phyloP scores from a whole-genome alignment of 2,888 invertebrate genomes.

The Spodoptera picta region DNA sequence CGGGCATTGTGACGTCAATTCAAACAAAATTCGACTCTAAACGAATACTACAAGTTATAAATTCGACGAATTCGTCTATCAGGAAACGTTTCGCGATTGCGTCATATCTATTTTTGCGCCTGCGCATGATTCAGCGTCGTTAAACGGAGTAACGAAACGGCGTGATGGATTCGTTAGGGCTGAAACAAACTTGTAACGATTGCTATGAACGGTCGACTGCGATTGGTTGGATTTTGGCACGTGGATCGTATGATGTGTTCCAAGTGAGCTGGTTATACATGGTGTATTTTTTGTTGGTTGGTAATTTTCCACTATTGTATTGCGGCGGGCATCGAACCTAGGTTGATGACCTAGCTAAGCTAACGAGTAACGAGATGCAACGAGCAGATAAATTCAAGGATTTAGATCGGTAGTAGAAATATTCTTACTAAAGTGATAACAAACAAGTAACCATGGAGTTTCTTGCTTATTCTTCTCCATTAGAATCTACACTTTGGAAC shows the following conservation, averaged over 20 bases:
- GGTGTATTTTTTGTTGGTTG: too few species aligned
- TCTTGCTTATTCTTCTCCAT: too few species aligned
- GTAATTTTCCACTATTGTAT: too few species aligned
- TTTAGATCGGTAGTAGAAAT: too few species aligned
- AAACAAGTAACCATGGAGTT: too few species aligned
- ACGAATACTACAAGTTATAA: slow-evolving; percentile 14
- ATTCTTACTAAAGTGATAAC: too few species aligned
- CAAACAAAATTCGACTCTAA: slow-evolving; percentile 34
- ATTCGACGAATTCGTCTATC: slow-evolving; percentile 29
- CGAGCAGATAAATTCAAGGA: too few species aligned
- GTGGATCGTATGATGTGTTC: slow-evolving; percentile 4
- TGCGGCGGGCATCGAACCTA: too few species aligned
- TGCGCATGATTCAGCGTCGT: slow-evolving; percentile 56
- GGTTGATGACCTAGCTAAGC: too few species aligned
- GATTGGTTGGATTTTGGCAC: slow-evolving; percentile 13
- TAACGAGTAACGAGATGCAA: too few species aligned
- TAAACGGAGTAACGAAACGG: slow-evolving; percentile 59
- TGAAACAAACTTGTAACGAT: slow-evolving; percentile 11
- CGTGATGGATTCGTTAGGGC: slow-evolving; percentile 47
- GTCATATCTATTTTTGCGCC: slow-evolving; percentile 45
- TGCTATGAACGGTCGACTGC: neutral
- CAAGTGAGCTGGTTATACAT: neutral
- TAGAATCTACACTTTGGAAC: too few species aligned
- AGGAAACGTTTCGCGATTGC: slow-evolving; percentile 41
- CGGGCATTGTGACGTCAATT: slow-evolving; percentile 35